These are phyloP conservation scores for Cerceris ruficornis DNA, from an alignment of 2,888 invertebrate genomes.

Conservation along the genomic window DNA sequence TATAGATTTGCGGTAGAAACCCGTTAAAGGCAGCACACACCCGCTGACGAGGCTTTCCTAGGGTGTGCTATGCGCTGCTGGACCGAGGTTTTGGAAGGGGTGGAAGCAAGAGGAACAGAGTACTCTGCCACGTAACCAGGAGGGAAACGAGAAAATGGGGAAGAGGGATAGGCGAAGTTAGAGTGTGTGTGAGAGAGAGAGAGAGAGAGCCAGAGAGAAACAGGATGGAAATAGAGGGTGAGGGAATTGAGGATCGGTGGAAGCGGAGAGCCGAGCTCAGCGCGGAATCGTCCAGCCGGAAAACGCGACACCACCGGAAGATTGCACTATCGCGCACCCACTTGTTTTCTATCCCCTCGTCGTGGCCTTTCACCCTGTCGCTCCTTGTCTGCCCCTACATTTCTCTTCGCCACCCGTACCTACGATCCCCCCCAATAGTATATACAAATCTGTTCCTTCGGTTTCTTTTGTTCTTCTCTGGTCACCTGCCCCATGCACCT, in stretches of 20 bases:
- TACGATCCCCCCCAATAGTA: slow-evolving; percentile 39
- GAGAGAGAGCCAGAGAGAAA: slow-evolving; percentile 14
- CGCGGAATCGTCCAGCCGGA: slow-evolving; percentile 75
- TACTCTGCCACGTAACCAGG: slow-evolving; percentile 26
- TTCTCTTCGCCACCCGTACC: slow-evolving; percentile 31
- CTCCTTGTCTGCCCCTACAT: slow-evolving; percentile 18
- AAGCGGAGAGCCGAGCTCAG: slow-evolving; percentile 63
- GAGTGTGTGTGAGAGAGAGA: slow-evolving; percentile 16
- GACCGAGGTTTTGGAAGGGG: slow-evolving; percentile 42
- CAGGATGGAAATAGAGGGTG: slow-evolving; percentile 38
- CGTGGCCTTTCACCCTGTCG: slow-evolving; percentile 55
- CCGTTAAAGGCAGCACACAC: slow-evolving; percentile 68
- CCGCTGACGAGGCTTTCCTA: slow-evolving; percentile 71
- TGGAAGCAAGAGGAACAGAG: slow-evolving; percentile 16
- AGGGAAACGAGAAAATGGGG: slow-evolving; percentile 15
- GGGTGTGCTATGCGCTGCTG: slow-evolving; percentile 41
- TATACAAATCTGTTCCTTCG: slow-evolving; percentile 72
- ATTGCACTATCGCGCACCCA: slow-evolving; percentile 77
- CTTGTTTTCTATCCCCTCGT: slow-evolving; percentile 73
- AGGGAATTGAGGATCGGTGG: slow-evolving; percentile 62
- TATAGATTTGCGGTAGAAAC: slow-evolving; percentile 66
- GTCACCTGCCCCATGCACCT: slow-evolving; percentile 29
- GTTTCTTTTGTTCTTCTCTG: slow-evolving; percentile 51
- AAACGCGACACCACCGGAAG: slow-evolving; percentile 78
- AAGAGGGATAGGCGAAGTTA: slow-evolving; percentile 15